A percentile compares a stretch with the other conserved stretches of the same genome.
Conservation (phyloP, 2,113 vertebrate species). For the Diphyllodes magnificus region DNA sequence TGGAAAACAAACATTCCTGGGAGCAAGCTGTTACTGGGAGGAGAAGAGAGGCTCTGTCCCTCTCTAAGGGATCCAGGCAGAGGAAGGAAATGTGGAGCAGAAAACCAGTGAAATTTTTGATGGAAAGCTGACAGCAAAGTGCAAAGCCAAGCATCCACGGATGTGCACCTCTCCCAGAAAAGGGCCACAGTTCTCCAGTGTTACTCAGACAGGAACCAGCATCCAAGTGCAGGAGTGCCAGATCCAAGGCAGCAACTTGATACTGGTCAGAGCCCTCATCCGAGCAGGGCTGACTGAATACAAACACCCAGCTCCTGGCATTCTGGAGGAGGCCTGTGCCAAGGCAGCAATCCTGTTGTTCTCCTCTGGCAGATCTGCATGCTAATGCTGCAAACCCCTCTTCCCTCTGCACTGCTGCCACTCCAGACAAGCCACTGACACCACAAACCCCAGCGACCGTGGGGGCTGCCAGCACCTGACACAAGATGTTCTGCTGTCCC, state of each 20-base stretch:
- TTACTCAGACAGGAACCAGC: neutral
- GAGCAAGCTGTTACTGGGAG: slow-evolving; percentile 1
- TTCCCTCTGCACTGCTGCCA: neutral
- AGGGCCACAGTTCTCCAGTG: neutral
- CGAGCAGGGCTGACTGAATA: neutral
- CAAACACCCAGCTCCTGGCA: neutral
- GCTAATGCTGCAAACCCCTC: neutral
- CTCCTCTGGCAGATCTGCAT: neutral
- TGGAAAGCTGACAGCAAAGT: neutral
- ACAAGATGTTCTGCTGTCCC: neutral
- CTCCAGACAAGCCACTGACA: neutral
- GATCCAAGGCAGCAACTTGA: neutral
- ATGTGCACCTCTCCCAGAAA: neutral
- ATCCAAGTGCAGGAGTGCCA: neutral
- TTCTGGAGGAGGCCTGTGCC: neutral
- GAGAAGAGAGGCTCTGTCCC: neutral
- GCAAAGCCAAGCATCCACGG: neutral
- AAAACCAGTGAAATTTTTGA: neutral
- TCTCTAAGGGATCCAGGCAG: neutral
- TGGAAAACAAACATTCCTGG: neutral
- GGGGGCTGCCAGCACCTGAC: neutral
- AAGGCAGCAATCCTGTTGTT: neutral
- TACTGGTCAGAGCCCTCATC: neutral
- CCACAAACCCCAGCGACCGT: rapidly evolving
- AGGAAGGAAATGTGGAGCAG: neutral